phyloP scores from a whole-genome alignment of 2,797 vertebrate species.

The Propithecus deckenii region DNA sequence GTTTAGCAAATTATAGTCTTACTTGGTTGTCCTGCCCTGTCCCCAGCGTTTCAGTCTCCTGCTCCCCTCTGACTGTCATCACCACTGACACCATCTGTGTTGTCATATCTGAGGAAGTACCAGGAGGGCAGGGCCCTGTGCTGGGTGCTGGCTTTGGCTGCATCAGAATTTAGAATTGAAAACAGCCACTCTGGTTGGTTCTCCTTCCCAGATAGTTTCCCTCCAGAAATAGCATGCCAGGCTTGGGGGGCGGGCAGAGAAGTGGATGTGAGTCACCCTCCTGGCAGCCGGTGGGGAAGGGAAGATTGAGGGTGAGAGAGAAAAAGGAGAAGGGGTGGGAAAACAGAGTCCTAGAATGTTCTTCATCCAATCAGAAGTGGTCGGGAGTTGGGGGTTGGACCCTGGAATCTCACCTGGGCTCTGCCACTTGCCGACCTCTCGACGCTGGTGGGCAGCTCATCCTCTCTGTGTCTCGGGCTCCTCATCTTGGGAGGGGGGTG shows the following conservation, averaged over 20 bases:
- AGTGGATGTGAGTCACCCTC: not conserved
- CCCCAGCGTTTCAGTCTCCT: not conserved
- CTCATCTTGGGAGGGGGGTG: accelerated
- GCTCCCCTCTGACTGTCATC: constrained; percentile 25
- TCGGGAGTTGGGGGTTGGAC: not conserved
- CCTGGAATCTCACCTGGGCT: not conserved
- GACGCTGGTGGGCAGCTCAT: not conserved
- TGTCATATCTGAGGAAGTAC: constrained; percentile 11
- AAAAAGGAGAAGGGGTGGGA: not conserved
- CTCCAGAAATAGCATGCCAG: constrained; percentile 6
- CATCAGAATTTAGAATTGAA: not conserved
- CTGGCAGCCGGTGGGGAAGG: not conserved
- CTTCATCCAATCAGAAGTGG: not conserved
- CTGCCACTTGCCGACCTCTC: not conserved
- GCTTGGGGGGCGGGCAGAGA: not conserved
- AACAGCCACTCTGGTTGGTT: not conserved
- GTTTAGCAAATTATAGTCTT: constrained; percentile 63
- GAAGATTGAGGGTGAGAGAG: not conserved
- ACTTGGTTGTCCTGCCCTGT: not conserved
- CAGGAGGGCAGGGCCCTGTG: not conserved
- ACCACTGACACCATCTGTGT: constrained; percentile 23
- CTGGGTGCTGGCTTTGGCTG: not conserved
- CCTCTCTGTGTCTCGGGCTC: not conserved
- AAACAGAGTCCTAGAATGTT: not conserved
- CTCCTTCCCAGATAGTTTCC: not conserved